These are phyloP conservation scores for Ennomos quercinarius DNA, from an alignment of 2,888 invertebrate genomes.

Conservation along the genomic window DNA sequence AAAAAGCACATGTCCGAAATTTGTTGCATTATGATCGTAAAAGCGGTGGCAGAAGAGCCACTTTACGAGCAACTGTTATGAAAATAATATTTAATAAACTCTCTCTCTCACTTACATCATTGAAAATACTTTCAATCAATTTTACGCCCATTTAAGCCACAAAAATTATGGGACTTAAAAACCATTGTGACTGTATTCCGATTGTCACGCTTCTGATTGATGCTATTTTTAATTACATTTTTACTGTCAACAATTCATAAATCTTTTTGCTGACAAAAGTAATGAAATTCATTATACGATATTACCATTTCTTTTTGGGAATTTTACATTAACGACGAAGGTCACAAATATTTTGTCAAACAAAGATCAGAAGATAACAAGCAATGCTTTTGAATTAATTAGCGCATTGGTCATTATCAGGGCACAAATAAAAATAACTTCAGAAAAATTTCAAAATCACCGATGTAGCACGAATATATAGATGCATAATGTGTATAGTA, in stretches of 20 bases:
- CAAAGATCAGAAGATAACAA: neutral
- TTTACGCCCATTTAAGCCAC: slow-evolving; percentile 39
- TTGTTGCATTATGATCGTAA: no score
- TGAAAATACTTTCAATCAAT: slow-evolving; percentile 19
- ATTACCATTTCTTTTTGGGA: slow-evolving; percentile 7
- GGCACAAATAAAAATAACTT: no score
- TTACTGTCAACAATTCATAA: slow-evolving; percentile 72
- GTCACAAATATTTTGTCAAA: no score
- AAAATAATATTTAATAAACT: slow-evolving; percentile 20
- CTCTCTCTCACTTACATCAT: slow-evolving; percentile 11
- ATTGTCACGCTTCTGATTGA: slow-evolving; percentile 62
- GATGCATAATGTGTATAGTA: no score
- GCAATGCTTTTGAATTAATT: no score
- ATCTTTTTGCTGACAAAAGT: slow-evolving; percentile 58
- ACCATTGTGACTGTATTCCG: slow-evolving; percentile 55
- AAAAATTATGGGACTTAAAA: slow-evolving; percentile 56
- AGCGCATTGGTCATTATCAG: no score
- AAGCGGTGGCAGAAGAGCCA: no score
- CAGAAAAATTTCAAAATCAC: no score
- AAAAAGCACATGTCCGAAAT: no score
- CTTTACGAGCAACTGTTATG: no score
- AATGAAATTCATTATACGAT: slow-evolving; percentile 50
- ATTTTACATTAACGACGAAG: no score
- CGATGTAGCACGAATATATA: no score
- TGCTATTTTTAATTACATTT: slow-evolving; percentile 74